Base-by-base conservation (phyloP, 2,888 invertebrate species). In the Sussaba pulchella region DNA sequence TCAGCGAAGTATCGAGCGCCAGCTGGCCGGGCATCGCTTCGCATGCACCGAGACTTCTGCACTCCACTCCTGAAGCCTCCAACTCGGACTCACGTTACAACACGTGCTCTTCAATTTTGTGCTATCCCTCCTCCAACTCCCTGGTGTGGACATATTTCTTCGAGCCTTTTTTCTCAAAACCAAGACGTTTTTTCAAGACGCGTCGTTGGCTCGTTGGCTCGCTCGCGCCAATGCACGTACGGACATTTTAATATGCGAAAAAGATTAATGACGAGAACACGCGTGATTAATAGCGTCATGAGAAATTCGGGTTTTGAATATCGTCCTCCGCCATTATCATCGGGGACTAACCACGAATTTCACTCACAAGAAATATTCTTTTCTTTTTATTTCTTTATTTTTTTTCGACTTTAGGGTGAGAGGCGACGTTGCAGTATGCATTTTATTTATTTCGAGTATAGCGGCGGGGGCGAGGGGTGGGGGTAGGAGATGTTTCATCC, bases 331-430 rank as follows among this genome's bases (percentile, higher is more conserved):
- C n/a, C 70, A 78, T 72, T 78, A 74, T 78, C 72, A 61, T 73
- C 69, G 80, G 31, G 39, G 76, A 67, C 47, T 61, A 78, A 81
- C 76, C 52, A 75, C 76, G 82, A 81, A 81, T 82, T 82, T 82
- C 81, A 82, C 70, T 81, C 45, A 24, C 26, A 57, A 39, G 43
- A 17, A 67, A 63, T 41, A 71, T 10, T 21, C 39, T 21, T 61
- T 31, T 19, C 50, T 41, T 41, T 67, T 26, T 70, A 47, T 59
- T 57, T 64, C 64, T 73, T 69, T 19, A 66, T 76, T 82, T 78
- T 59, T 76, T 82, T 70, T 75, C 70, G 75, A 75, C n/a, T n/a
- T n/a, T n/a, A n/a, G n/a, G n/a, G n/a, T n/a, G n/a, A n/a, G n/a
- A n/a, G n/a, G n/a, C n/a, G n/a, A n/a, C n/a, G n/a, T n/a, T n/a